phyloP scores from a whole-genome alignment of 2,797 vertebrate genomes.

The Sebastes iracundus region DNA sequence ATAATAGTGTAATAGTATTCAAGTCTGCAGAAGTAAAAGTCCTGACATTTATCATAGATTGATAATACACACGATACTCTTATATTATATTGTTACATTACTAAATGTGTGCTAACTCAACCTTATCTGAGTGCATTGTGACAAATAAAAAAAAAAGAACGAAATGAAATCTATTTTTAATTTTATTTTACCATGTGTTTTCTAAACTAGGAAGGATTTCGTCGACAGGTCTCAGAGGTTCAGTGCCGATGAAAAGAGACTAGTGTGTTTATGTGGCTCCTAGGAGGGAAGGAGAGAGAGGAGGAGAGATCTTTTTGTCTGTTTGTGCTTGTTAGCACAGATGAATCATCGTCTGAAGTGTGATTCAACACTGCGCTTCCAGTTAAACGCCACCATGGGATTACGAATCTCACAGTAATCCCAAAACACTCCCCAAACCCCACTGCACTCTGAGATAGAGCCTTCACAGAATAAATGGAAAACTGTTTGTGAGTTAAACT shows the following conservation, averaged over 20 bases:
- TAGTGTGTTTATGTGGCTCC: conserved; percentile 24
- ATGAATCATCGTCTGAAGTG: conserved; percentile 56
- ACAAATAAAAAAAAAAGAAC: background rate
- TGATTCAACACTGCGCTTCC: conserved; percentile 25
- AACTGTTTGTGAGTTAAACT: background rate
- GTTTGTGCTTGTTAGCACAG: conserved; percentile 40
- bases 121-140: background rate
- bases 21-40: background rate
- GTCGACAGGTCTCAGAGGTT: conserved; percentile 13
- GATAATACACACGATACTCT: background rate
- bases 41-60: background rate
- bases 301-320: conserved; percentile 24
- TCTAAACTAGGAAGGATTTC: background rate
- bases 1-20: background rate
- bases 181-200: background rate
- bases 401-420: conserved; percentile 33
- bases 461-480: background rate
- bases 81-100: background rate
- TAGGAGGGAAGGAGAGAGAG: background rate
- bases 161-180: background rate
- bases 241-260: conserved; percentile 26
- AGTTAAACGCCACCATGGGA: conserved; percentile 45
- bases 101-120: background rate
- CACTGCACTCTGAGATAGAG: background rate
- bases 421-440: conserved; percentile 33